These are phyloP conservation scores for Cactoblastis cactorum DNA, from an alignment of 2,888 invertebrate species.

Conservation along the genomic window DNA sequence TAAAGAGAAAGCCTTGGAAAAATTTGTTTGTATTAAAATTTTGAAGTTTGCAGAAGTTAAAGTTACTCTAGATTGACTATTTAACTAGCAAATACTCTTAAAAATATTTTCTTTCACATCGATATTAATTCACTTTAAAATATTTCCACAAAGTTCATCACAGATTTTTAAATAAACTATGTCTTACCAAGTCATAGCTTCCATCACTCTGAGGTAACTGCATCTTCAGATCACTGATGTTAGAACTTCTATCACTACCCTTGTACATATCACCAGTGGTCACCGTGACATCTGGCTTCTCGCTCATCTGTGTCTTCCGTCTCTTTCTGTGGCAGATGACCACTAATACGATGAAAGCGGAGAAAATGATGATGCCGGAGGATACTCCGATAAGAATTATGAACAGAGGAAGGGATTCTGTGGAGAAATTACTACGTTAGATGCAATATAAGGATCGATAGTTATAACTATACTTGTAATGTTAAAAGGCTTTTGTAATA, in stretches of 20 bases:
- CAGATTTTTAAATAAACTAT: constrained; percentile 18
- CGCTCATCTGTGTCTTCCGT: constrained; percentile 73
- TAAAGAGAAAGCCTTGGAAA: too few relatives aligned
- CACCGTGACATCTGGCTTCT: constrained; percentile 80
- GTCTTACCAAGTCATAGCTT: constrained; percentile 86
- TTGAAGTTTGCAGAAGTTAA: too few relatives aligned
- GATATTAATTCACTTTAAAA: too few relatives aligned
- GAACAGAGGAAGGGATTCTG: constrained; percentile 88
- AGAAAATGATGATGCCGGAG: constrained; percentile 90
- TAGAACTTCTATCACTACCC: constrained; percentile 93
- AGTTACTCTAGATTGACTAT: too few relatives aligned
- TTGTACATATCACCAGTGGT: constrained; percentile 74
- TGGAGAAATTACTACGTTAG: constrained; percentile 30
- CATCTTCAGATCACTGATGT: constrained; percentile 94
- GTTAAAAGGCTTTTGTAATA: too few relatives aligned
- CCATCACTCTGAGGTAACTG: constrained; percentile 91
- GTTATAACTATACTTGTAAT: too few relatives aligned
- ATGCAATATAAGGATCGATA: too few relatives aligned
- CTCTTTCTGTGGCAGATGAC: constrained; percentile 86
- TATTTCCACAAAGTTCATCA: too few relatives aligned
- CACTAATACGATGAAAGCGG: constrained; percentile 89
- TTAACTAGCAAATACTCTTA: too few relatives aligned
- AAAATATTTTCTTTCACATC: too few relatives aligned
- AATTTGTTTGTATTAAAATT: too few relatives aligned
- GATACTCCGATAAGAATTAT: constrained; percentile 92